These are phyloP conservation scores for Stomatorhinus ivindoensis DNA, from an alignment of 2,113 vertebrate species.

Conservation along the genomic window DNA sequence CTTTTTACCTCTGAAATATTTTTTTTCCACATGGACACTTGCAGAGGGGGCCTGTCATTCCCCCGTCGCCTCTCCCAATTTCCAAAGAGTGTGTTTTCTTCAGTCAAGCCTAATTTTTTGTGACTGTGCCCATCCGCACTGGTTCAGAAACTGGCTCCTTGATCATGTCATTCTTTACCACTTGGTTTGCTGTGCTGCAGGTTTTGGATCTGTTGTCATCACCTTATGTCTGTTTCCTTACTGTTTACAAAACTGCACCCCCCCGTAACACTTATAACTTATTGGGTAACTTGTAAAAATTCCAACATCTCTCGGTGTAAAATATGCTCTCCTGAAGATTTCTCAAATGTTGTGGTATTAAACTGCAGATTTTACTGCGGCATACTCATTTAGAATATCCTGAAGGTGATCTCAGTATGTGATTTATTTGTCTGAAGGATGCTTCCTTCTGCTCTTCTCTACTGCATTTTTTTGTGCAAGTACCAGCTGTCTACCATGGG, in stretches of 20 bases:
- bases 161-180: not conserved
- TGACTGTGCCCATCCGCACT: not conserved
- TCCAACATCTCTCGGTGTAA: not conserved
- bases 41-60: not conserved
- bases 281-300: not conserved
- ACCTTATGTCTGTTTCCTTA: not conserved
- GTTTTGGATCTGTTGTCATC: not conserved
- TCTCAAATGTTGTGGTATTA: not conserved
- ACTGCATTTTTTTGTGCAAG: not conserved
- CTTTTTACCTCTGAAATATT: not conserved
- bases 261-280: not conserved
- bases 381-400: not conserved
- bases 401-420: not conserved
- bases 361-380: not conserved
- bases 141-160: not conserved
- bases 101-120: not conserved
- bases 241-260: not conserved
- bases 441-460: not conserved
- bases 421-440: not conserved
- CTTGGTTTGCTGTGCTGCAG: not conserved
- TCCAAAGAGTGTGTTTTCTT: not conserved
- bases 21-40: not conserved
- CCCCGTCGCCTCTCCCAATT: not conserved
- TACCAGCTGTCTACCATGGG: not conserved
- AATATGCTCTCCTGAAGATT: not conserved